A percentile compares a stretch with the other conserved stretches of the same genome.
phyloP scores from a whole-genome alignment of 2,797 vertebrate species.

The Lophius americanus region DNA sequence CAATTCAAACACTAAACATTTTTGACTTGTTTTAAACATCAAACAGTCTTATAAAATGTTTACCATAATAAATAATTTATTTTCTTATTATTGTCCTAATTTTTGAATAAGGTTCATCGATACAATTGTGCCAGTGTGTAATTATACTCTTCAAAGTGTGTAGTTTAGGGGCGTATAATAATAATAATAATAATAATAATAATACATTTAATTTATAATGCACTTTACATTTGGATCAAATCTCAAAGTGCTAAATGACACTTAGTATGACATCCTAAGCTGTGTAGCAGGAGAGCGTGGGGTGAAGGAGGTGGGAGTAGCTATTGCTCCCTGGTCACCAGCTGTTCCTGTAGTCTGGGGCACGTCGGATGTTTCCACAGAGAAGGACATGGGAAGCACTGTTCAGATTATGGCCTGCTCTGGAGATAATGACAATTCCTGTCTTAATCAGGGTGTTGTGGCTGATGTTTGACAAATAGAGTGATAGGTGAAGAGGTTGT shows the following conservation, averaged over 20 bases:
- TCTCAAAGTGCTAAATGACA: too few species aligned
- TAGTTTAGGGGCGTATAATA: slow-evolving; percentile 17
- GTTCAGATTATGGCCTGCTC: slow-evolving; percentile 59
- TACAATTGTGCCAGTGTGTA: background rate
- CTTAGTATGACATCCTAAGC: slow-evolving; percentile 46
- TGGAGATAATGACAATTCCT: slow-evolving; percentile 72
- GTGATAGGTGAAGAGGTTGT: slow-evolving; percentile 69
- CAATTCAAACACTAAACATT: background rate
- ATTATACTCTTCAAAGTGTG: background rate
- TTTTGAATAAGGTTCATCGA: background rate
- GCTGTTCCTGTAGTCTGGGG: slow-evolving; percentile 76
- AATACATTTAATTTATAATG: too few species aligned
- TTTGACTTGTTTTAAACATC: background rate
- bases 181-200: too few species aligned
- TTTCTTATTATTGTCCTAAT: background rate
- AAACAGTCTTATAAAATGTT: background rate
- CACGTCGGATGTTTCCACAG: slow-evolving; percentile 76
- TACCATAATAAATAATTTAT: background rate
- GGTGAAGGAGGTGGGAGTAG: slow-evolving; percentile 36
- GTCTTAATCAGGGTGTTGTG: slow-evolving; percentile 80
- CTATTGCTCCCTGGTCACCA: slow-evolving; percentile 74
- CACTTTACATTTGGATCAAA: too few species aligned
- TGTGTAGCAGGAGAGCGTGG: slow-evolving; percentile 27
- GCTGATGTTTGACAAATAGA: slow-evolving; percentile 77
- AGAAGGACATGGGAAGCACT: slow-evolving; percentile 82